Evolutionary conservation across 2,113 vertebrate species (phyloP).

Genomic region (Hyperoodon ampullatus): DNA sequence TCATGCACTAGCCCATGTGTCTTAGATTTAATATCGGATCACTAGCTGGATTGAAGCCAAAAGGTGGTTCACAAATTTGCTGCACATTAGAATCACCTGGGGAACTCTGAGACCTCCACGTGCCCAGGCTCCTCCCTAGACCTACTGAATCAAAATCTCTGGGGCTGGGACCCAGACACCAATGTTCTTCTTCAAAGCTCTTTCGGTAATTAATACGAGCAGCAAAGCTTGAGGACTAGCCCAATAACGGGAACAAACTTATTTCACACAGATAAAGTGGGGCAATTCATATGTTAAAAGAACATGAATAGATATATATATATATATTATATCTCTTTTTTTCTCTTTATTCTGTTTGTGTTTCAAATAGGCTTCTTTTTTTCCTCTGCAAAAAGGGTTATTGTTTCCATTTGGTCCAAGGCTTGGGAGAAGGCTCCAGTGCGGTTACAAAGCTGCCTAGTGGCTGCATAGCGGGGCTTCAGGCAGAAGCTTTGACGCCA

Average conservation of each 20-base stretch:
- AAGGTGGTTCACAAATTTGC: background rate
- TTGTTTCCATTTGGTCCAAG: background rate
- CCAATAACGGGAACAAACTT: background rate
- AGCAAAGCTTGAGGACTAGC: background rate
- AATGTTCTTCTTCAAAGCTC: background rate
- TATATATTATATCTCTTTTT: background rate
- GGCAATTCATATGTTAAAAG: background rate
- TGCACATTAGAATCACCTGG: background rate
- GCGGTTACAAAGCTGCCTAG: too few species aligned
- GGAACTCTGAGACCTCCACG: background rate
- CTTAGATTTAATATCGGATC: too few species aligned
- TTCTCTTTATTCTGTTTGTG: background rate
- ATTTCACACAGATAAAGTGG: background rate
- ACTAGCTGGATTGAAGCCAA: conserved; percentile 41
- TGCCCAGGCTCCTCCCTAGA: background rate
- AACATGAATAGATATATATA: background rate
- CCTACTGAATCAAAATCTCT: background rate
- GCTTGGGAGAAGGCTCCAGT: background rate
- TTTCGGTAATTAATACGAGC: background rate
- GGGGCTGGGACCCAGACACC: background rate
- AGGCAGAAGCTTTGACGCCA: background rate
- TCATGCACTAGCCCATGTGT: too few species aligned
- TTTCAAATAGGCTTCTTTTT: background rate
- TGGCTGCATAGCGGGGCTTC: too few species aligned
- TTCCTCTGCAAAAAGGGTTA: background rate